Base-by-base conservation (phyloP, 2,113 vertebrate genomes). In the Tretioscincus oriximinensis region DNA sequence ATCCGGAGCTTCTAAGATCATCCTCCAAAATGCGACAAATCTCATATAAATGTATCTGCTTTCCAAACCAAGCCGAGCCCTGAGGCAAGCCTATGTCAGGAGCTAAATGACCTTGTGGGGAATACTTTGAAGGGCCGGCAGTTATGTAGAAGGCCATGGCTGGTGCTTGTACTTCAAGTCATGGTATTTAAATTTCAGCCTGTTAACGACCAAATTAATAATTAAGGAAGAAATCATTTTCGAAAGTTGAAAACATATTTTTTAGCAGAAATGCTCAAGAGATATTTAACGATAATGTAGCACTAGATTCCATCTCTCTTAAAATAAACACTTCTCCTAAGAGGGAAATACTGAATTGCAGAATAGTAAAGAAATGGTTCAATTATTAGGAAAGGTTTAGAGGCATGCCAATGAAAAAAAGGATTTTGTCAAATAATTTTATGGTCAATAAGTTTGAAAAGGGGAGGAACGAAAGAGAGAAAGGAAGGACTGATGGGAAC, bases 21-120 rank as follows among this genome's bases (percentile, higher is more conserved):
- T 81, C 87, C 82, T 75, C 84, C 83, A 78, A 84, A 64, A n/a
- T n/a, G 83, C 77, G 79, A 84, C 22, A 86, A 78, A 74, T 81
- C 26, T 9, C n/a, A 72, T 82, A 84, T 81, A 85, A 84, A 80
- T 71, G 81, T 78, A 81, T 20, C 73, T 66, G 66, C 20, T 35
- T 81, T 76, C 29, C 22, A 79, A 21, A 73, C 67, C 78, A 69
- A 81, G 35, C 26, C 76, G 84, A 3, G 20, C 64, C 86, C 81
- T 54, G 10, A 71, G 73, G 26, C 31, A 76, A 76, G 31, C 22
- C 77, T 51, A 41, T 64, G 21, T 31, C 29, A 72, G 61, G 24
- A 71, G 66, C 58, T 51, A 76, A 80, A 80, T 61, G 14, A 6
- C 14, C 45, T 58, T n/a, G 2, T 76, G 31, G 60, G 67, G 61